Conservation (phyloP, 1,140 invertebrate genomes). For the Drosophila repletoides region DNA sequence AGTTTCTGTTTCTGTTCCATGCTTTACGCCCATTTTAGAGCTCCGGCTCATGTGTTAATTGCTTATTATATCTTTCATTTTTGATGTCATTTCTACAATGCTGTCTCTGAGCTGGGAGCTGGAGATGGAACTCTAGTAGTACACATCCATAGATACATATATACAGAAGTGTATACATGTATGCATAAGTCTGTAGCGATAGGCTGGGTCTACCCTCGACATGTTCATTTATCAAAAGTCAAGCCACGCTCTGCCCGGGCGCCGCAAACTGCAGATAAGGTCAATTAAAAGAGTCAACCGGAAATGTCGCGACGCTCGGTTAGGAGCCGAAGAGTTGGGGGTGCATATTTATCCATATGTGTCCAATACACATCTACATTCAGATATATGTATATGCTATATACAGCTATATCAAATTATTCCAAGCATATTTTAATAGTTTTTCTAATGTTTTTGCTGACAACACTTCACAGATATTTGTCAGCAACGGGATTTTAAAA, state of each 20-base stretch:
- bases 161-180: no score
- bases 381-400: neutral
- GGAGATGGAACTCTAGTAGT: constrained; percentile 7
- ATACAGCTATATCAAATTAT: constrained; percentile 7
- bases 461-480: no score
- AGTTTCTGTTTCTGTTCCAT: constrained; percentile 26
- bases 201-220: constrained; percentile 23
- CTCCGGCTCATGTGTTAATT: constrained; percentile 66
- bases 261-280: constrained; percentile 69
- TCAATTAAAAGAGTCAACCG: constrained; percentile 81
- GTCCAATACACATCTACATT: neutral
- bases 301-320: constrained; percentile 75
- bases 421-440: constrained; percentile 46
- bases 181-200: no score
- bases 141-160: no score
- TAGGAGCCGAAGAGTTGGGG: constrained; percentile 27
- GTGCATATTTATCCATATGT: constrained; percentile 26
- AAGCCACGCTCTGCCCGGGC: constrained; percentile 64
- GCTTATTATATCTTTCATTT: constrained; percentile 79
- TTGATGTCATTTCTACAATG: constrained; percentile 63
- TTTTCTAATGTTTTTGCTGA: no score
- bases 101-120: constrained; percentile 52
- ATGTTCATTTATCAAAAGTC: constrained; percentile 79
- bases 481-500: no score
- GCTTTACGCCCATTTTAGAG: constrained; percentile 42